phyloP scores from a whole-genome alignment of 2,888 invertebrate genomes.

The Sarcophaga carnaria region DNA sequence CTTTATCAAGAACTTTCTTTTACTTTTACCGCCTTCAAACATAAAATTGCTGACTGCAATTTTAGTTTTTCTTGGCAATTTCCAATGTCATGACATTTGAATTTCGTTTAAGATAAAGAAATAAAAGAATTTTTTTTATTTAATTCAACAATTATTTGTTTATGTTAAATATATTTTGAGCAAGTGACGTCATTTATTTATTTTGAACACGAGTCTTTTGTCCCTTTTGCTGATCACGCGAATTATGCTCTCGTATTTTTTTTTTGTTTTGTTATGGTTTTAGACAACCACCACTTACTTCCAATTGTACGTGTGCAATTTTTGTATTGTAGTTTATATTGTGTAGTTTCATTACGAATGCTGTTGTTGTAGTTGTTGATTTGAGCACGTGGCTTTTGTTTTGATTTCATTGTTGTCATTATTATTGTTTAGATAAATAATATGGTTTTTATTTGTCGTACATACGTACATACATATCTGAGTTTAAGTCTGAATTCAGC shows the following conservation, averaged over 20 bases:
- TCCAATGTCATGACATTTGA: constrained; percentile 45
- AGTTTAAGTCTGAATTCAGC: constrained; percentile 45
- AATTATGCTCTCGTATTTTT: constrained; percentile 46
- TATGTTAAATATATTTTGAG: not conserved
- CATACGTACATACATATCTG: constrained; percentile 32
- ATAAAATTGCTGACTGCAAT: constrained; percentile 37
- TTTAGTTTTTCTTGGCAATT: not conserved
- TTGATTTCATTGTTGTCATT: constrained; percentile 42
- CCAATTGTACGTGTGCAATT: constrained; percentile 3
- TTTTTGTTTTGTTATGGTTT: not conserved
- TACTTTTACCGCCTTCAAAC: constrained; percentile 53
- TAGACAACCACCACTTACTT: not conserved
- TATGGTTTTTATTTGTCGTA: constrained; percentile 24
- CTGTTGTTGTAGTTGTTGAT: constrained; percentile 6
- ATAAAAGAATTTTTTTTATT: not conserved
- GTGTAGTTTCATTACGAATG: not conserved
- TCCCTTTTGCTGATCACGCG: constrained; percentile 65
- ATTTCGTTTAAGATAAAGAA: not conserved
- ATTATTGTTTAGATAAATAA: constrained; percentile 14
- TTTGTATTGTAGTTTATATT: not conserved
- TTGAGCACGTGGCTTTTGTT: constrained; percentile 68
- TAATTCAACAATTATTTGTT: not conserved
- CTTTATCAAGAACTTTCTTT: constrained; percentile 59
- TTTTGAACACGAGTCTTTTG: constrained; percentile 11
- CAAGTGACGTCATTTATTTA: not conserved